phyloP scores from a whole-genome alignment of 2,888 invertebrate species.

The Eristalis intricaria region DNA sequence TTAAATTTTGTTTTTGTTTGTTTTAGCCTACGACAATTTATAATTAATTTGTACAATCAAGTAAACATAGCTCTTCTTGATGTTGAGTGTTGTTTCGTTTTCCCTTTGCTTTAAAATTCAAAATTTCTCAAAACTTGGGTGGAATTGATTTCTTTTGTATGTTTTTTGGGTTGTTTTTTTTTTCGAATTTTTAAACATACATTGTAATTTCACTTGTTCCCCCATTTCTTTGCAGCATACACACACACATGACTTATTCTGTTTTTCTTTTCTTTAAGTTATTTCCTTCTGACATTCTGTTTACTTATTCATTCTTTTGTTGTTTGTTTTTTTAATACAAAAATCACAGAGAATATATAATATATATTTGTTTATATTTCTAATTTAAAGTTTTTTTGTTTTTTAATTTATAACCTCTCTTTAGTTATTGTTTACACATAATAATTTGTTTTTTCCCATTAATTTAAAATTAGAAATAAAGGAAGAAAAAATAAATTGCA shows the following conservation, averaged over 20 bases:
- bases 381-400: slow-evolving; percentile 51
- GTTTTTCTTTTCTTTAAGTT: slow-evolving; percentile 52
- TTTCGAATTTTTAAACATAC: slow-evolving; percentile 24
- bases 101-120: slow-evolving; percentile 8
- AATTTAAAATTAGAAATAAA: slow-evolving; percentile 61
- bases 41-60: slow-evolving; percentile 71
- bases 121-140: slow-evolving; percentile 32
- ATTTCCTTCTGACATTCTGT: slow-evolving; percentile 36
- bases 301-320: slow-evolving; percentile 58
- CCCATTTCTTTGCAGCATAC: slow-evolving; percentile 12
- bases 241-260: slow-evolving; percentile 12
- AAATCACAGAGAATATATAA: slow-evolving; percentile 73
- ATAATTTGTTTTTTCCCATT: slow-evolving; percentile 56
- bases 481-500: slow-evolving; percentile 68
- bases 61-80: slow-evolving; percentile 60
- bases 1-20: slow-evolving; percentile 24
- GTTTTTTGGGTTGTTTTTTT: slow-evolving; percentile 22
- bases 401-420: slow-evolving; percentile 52
- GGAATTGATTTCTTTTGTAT: slow-evolving; percentile 49
- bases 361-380: slow-evolving; percentile 66
- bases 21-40: slow-evolving; percentile 67
- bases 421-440: slow-evolving; percentile 45
- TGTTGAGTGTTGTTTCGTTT: slow-evolving; percentile 11
- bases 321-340: slow-evolving; percentile 71
- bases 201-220: slow-evolving; percentile 29